Conservation (phyloP, 2,113 vertebrate species). For the Nyctereutes procyonoides region DNA sequence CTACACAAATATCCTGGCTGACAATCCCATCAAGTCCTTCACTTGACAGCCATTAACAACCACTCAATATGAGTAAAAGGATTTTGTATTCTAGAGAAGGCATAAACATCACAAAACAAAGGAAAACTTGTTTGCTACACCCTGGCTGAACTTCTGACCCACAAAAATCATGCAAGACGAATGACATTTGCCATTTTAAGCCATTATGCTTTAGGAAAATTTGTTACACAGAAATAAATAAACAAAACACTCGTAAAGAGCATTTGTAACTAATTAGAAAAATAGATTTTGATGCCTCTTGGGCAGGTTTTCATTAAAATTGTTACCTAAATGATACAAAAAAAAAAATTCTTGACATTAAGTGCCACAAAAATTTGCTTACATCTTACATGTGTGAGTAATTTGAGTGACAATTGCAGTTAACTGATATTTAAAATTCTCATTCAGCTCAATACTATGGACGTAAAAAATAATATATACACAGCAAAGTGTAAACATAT, state of each 20-base stretch:
- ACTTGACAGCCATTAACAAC: background rate
- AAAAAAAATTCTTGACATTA: background rate
- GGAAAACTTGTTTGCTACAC: background rate
- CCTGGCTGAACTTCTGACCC: background rate
- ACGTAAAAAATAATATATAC: background rate
- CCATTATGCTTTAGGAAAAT: background rate
- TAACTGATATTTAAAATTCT: background rate
- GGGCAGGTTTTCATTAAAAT: background rate
- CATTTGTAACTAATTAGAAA: background rate
- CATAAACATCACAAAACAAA: background rate
- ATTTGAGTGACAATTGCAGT: conserved; percentile 6
- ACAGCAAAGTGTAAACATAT: background rate
- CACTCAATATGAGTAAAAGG: background rate
- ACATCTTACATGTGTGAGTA: background rate
- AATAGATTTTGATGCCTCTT: background rate
- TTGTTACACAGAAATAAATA: background rate
- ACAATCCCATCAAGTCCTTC: background rate
- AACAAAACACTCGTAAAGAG: background rate
- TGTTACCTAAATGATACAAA: background rate
- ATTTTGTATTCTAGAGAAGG: background rate
- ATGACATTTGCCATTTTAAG: background rate
- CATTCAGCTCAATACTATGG: background rate
- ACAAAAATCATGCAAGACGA: background rate
- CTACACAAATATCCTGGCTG: background rate
- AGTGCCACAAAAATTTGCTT: background rate